These are phyloP conservation scores for Raphicerus campestris DNA, from an alignment of 2,113 vertebrate species.

Conservation along the genomic window DNA sequence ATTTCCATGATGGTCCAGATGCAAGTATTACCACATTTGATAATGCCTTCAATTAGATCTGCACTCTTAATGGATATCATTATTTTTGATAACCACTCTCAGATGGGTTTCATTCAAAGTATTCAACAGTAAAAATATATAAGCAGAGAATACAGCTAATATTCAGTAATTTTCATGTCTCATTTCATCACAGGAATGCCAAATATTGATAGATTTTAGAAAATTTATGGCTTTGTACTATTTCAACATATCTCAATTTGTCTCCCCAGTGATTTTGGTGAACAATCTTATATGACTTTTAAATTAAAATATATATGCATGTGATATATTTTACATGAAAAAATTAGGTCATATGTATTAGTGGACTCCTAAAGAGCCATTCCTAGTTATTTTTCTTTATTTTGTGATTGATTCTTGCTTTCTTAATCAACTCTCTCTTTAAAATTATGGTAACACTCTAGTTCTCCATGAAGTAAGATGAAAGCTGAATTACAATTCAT, in stretches of 20 bases:
- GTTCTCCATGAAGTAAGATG: slow-evolving; percentile 22
- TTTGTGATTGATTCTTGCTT: neutral
- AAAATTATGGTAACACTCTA: neutral
- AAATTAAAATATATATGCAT: neutral
- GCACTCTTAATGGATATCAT: neutral
- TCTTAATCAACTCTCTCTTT: slow-evolving; percentile 31
- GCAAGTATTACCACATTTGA: slow-evolving; percentile 9
- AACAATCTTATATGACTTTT: neutral
- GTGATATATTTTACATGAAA: slow-evolving; percentile 7
- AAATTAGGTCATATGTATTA: neutral
- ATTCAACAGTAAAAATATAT: neutral
- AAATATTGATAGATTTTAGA: neutral
- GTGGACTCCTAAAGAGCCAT: neutral
- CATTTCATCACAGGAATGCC: neutral
- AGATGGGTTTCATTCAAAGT: neutral
- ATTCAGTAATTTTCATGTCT: neutral
- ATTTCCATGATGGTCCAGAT: slow-evolving; percentile 40
- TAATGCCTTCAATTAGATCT: slow-evolving; percentile 51
- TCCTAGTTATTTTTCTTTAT: neutral
- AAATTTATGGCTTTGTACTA: neutral
- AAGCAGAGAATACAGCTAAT: neutral
- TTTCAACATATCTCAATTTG: neutral
- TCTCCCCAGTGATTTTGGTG: neutral
- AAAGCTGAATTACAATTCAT: slow-evolving; percentile 59
- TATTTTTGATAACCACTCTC: slow-evolving; percentile 16